These are phyloP conservation scores for Gavia stellata DNA, from an alignment of 2,113 vertebrate genomes.

Conservation along the genomic window DNA sequence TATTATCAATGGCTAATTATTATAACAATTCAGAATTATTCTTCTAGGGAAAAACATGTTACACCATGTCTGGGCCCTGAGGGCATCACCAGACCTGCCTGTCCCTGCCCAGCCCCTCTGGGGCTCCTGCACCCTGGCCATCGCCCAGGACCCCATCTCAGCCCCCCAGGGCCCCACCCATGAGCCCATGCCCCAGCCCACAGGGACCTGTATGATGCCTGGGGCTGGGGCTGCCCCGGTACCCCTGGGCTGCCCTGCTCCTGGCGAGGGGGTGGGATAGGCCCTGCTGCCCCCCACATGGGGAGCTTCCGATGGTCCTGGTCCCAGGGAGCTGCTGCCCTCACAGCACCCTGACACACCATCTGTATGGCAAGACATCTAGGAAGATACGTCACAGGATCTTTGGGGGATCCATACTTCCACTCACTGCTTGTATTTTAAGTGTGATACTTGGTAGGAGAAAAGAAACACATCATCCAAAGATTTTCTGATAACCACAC, in stretches of 20 bases:
- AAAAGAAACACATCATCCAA: neutral
- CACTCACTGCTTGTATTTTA: neutral
- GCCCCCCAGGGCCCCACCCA: neutral
- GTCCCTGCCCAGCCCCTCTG: neutral
- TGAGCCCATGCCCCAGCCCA: too few species aligned
- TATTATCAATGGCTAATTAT: neutral
- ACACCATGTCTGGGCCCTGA: neutral
- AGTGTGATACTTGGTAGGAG: neutral
- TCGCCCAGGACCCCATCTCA: neutral
- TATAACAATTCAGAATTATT: neutral
- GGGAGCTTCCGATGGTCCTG: neutral
- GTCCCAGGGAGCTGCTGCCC: neutral
- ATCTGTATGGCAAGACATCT: neutral
- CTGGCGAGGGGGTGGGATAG: neutral
- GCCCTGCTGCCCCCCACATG: fast-evolving
- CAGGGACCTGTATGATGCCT: neutral
- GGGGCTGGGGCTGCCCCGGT: fast-evolving
- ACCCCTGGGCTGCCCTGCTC: too few species aligned
- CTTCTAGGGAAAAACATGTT: neutral
- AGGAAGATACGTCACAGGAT: neutral
- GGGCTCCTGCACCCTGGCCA: too few species aligned
- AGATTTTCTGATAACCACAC: neutral
- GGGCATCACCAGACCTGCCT: neutral
- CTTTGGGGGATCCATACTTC: neutral
- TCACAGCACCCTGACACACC: neutral